Evolutionary conservation across 2,888 invertebrate genomes (phyloP).

Genomic region (Cantharis rustica): DNA sequence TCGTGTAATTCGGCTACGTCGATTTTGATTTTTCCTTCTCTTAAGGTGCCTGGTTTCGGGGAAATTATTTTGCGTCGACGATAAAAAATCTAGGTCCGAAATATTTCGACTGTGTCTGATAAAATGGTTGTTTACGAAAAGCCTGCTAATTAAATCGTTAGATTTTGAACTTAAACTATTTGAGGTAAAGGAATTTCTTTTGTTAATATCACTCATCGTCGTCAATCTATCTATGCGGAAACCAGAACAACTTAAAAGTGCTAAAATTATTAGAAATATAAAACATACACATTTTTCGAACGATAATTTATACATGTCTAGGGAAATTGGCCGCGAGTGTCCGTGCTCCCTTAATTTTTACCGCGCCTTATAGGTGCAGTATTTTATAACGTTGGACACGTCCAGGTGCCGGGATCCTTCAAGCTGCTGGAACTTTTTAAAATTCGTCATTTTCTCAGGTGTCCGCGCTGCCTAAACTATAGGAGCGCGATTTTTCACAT

Average conservation of each 20-base stretch:
- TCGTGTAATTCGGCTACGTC: slow-evolving; percentile 9
- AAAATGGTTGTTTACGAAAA: slow-evolving; percentile 27
- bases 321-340: slow-evolving; percentile 37
- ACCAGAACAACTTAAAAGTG: slow-evolving; percentile 55
- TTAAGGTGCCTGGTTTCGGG: slow-evolving; percentile 30
- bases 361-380: slow-evolving; percentile 46
- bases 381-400: slow-evolving; percentile 45
- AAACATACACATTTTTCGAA: slow-evolving; percentile 57
- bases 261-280: slow-evolving; percentile 55
- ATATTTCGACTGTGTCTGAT: slow-evolving; percentile 15
- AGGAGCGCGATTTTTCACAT: slow-evolving; percentile 35
- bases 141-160: slow-evolving; percentile 37
- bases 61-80: slow-evolving; percentile 17
- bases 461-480: slow-evolving; percentile 38
- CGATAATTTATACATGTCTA: slow-evolving; percentile 56
- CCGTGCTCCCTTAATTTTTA: slow-evolving; percentile 38
- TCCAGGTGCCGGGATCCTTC: slow-evolving; percentile 48
- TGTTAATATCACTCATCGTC: slow-evolving; percentile 50
- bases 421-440: slow-evolving; percentile 41
- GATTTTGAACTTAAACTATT: slow-evolving; percentile 41
- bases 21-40: slow-evolving; percentile 18
- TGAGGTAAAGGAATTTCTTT: slow-evolving; percentile 45
- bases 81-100: slow-evolving; percentile 15
- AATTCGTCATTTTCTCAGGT: slow-evolving; percentile 50
- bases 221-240: slow-evolving; percentile 55